Evolutionary conservation across 1,140 invertebrate species (phyloP).

Genomic region (Megathymus violae): DNA sequence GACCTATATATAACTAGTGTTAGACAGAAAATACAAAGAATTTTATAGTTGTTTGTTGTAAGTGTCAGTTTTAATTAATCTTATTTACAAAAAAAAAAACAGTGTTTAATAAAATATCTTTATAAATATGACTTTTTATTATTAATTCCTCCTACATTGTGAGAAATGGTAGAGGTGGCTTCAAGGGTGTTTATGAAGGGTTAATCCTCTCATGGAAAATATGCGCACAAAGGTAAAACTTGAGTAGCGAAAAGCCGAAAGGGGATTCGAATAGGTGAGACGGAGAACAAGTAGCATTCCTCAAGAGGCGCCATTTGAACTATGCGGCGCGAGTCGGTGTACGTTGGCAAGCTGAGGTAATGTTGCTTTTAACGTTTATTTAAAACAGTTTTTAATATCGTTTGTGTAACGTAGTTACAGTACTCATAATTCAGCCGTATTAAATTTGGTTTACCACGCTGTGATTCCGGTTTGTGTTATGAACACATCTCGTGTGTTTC

Average conservation of each 20-base stretch:
- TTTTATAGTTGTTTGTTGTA: slow-evolving; percentile 83
- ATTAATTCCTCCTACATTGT: slow-evolving; percentile 37
- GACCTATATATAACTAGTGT: slow-evolving; percentile 73
- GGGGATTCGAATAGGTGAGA: slow-evolving; percentile 51
- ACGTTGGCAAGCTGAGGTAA: slow-evolving; percentile 31
- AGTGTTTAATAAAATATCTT: slow-evolving; percentile 83
- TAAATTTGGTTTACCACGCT: no score
- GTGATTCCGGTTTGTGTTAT: no score
- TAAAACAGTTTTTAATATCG: no score
- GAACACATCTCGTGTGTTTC: no score
- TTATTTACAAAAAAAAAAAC: slow-evolving; percentile 81
- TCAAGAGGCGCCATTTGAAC: slow-evolving; percentile 52
- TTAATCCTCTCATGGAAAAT: slow-evolving; percentile 31
- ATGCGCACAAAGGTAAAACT: slow-evolving; percentile 55
- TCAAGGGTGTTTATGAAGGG: slow-evolving; percentile 24
- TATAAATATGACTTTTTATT: slow-evolving; percentile 64
- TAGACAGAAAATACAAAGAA: slow-evolving; percentile 70
- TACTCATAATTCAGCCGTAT: no score
- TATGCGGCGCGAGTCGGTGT: slow-evolving; percentile 51
- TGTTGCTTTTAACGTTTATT: slow-evolving; percentile 17
- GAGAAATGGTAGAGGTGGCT: slow-evolving; percentile 22
- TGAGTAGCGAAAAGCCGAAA: slow-evolving; percentile 47
- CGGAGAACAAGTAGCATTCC: slow-evolving; percentile 54
- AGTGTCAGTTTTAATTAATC: slow-evolving; percentile 82
- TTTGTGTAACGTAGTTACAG: no score